phyloP scores from a whole-genome alignment of 2,797 vertebrate genomes.

The Megalops cyprinoides region DNA sequence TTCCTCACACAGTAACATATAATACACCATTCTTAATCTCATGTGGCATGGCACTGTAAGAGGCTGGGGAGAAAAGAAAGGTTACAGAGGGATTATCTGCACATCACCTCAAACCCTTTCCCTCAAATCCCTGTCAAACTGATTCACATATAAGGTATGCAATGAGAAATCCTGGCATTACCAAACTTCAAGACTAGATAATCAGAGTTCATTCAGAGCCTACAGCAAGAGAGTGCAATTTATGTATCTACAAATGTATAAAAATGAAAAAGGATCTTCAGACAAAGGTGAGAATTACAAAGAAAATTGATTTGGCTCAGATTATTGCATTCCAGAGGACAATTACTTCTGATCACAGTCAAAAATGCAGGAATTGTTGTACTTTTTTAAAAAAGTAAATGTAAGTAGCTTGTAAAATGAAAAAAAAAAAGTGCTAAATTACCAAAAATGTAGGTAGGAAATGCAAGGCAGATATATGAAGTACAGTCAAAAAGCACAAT shows the following conservation, averaged over 20 bases:
- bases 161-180: neutral
- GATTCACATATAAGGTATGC: neutral
- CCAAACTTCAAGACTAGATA: neutral
- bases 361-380: too few relatives aligned
- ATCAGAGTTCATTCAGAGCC: neutral
- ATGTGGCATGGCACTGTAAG: neutral
- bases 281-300: neutral
- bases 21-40: neutral
- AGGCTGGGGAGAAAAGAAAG: neutral
- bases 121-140: neutral
- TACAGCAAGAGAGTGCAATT: neutral
- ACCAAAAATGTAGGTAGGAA: neutral
- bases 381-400: too few relatives aligned
- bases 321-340: too few relatives aligned
- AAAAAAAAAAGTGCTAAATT: too few relatives aligned
- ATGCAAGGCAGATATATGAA: neutral
- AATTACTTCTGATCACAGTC: too few relatives aligned
- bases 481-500: neutral
- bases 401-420: too few relatives aligned
- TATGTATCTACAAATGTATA: neutral
- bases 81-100: constrained; percentile 14
- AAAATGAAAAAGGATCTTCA: neutral
- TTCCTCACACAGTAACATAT: neutral
- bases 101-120: neutral
- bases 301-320: too few relatives aligned